Conservation (phyloP, 35 echinoderm and acorn worm species). For the Acanthaster planci region DNA sequence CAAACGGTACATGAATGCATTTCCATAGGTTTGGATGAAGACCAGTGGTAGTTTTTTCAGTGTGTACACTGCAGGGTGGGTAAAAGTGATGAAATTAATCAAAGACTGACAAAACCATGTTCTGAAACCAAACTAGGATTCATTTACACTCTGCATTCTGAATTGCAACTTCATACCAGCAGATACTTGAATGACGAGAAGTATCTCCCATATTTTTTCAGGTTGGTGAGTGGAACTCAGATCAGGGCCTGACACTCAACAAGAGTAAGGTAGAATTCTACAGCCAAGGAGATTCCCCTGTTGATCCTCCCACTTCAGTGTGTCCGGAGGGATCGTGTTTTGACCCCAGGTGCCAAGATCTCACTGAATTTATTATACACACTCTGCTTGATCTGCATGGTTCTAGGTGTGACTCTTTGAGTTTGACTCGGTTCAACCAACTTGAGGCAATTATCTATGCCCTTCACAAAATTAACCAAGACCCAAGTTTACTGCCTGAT, state of each 20-base stretch:
- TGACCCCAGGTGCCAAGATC: not conserved
- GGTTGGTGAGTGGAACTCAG: not conserved
- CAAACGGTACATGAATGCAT: not conserved
- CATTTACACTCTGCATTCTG: not conserved
- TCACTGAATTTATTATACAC: not conserved
- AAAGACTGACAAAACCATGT: not conserved
- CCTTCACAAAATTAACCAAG: conserved; percentile 27
- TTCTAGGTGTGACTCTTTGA: too few relatives aligned
- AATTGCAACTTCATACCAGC: not conserved
- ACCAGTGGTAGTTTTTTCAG: not conserved
- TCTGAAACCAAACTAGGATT: not conserved
- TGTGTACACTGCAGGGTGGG: not conserved
- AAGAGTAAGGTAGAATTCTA: not conserved
- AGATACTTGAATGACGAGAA: not conserved
- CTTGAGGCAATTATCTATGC: conserved; percentile 3
- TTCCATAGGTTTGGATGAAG: not conserved
- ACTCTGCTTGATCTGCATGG: too few relatives aligned
- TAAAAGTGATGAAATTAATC: not conserved
- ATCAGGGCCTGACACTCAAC: not conserved
- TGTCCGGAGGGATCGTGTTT: not conserved
- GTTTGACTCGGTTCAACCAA: not conserved
- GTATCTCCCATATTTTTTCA: not conserved
- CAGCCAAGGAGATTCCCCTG: not conserved
- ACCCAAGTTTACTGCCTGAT: conserved; percentile 16
- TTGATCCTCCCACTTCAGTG: not conserved